Evolutionary conservation across 2,113 vertebrate species (phyloP).

Genomic region (Trachemys scripta): DNA sequence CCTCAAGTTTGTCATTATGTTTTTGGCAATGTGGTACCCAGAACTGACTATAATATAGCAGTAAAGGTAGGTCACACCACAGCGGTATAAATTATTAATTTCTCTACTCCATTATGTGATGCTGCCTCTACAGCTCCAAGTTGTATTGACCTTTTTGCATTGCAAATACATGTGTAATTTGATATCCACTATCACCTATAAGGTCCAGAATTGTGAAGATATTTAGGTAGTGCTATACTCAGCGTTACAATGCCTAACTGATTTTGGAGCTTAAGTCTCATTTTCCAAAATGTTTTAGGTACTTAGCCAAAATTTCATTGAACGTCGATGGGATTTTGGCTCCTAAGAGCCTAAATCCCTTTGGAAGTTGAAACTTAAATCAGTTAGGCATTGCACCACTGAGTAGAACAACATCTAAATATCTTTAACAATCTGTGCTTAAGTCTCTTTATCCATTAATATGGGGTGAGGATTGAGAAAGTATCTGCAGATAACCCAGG

Average conservation of each 20-base stretch:
- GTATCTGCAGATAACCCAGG: not conserved
- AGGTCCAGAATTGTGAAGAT: not conserved
- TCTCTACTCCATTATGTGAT: not conserved
- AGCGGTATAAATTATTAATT: not conserved
- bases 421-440: not conserved
- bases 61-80: not conserved
- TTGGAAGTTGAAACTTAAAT: not conserved
- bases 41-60: not conserved
- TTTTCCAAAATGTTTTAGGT: not conserved
- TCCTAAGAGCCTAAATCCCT: not conserved
- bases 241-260: not conserved
- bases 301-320: not conserved
- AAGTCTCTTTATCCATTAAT: not conserved
- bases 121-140: not conserved
- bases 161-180: not conserved
- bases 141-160: not conserved
- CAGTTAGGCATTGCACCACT: not conserved
- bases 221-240: not conserved
- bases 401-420: not conserved
- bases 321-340: not conserved
- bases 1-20: not conserved
- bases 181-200: not conserved
- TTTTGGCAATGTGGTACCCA: not conserved
- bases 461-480: not conserved
- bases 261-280: not conserved